Percentiles rank a stretch among this genome's conserved stretches.
phyloP scores from a whole-genome alignment of 2,888 invertebrate genomes.

The Chrysolina haemoptera region DNA sequence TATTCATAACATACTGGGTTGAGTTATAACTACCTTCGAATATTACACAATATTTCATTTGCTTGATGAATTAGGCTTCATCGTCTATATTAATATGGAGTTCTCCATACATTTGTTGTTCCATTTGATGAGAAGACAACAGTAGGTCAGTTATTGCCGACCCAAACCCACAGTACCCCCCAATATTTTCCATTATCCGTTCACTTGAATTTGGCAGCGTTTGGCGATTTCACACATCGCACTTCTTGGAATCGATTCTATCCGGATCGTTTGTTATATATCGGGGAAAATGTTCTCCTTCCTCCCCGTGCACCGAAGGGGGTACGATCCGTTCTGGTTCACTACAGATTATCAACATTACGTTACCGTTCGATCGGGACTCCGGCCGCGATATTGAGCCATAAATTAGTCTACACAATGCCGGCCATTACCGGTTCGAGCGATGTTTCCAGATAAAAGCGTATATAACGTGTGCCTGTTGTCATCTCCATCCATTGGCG shows the following conservation, averaged over 20 bases:
- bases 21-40: background rate
- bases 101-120: background rate
- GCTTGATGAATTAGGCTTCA: too few species aligned
- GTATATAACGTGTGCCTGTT: constrained; percentile 58
- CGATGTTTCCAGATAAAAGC: constrained; percentile 64
- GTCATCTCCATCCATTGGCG: constrained; percentile 56
- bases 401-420: constrained; percentile 67
- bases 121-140: background rate
- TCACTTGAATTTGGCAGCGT: background rate
- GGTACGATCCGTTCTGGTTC: constrained; percentile 58
- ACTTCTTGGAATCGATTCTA: constrained; percentile 28
- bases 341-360: constrained; percentile 66
- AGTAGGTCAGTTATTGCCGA: background rate
- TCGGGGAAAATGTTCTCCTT: constrained; percentile 29
- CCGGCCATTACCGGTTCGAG: constrained; percentile 64
- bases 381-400: constrained; percentile 65
- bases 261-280: constrained; percentile 40
- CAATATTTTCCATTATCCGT: background rate
- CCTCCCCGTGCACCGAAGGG: constrained; percentile 22
- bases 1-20: constrained; percentile 8
- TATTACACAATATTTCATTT: background rate
- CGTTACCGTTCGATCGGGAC: constrained; percentile 63
- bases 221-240: constrained; percentile 8
- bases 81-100: background rate
- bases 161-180: background rate